Conservation (phyloP, 2,888 invertebrate genomes). For the Brachyopa scutellaris region DNA sequence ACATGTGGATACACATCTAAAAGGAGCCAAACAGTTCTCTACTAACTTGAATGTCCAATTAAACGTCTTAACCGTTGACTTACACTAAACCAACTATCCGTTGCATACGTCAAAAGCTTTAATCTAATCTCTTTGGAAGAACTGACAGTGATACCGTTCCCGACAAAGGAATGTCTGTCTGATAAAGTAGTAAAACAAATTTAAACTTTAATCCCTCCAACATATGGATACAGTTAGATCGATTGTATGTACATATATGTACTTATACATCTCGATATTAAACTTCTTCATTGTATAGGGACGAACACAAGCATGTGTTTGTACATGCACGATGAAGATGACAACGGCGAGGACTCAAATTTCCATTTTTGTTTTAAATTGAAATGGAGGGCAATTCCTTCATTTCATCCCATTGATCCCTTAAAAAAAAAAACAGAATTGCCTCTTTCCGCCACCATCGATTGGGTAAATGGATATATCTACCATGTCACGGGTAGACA, state of each 20-base stretch:
- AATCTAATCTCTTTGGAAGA: slow-evolving; percentile 16
- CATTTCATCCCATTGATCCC: slow-evolving; percentile 11
- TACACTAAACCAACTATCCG: not conserved
- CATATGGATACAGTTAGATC: not conserved
- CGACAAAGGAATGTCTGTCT: slow-evolving; percentile 1
- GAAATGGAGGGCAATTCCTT: slow-evolving; percentile 49
- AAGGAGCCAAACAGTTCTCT: not conserved
- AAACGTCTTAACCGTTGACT: not conserved
- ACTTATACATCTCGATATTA: too few relatives aligned
- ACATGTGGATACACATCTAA: not conserved
- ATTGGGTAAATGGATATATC: not conserved
- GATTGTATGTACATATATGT: too few relatives aligned
- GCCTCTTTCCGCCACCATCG: not conserved
- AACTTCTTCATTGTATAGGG: too few relatives aligned
- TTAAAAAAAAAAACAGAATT: not conserved
- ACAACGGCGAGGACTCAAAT: slow-evolving; percentile 22
- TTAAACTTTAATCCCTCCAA: slow-evolving; percentile 15
- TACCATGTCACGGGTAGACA: not conserved
- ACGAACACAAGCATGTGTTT: too few relatives aligned
- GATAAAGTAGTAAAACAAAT: slow-evolving; percentile 14
- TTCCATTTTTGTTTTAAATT: slow-evolving; percentile 61
- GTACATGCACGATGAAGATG: not conserved
- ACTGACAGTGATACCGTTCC: not conserved
- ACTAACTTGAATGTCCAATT: slow-evolving; percentile 4
- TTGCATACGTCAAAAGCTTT: slow-evolving; percentile 18